These are phyloP conservation scores for Ochotona curzoniae DNA, from an alignment of 2,113 vertebrate genomes.

Conservation along the genomic window DNA sequence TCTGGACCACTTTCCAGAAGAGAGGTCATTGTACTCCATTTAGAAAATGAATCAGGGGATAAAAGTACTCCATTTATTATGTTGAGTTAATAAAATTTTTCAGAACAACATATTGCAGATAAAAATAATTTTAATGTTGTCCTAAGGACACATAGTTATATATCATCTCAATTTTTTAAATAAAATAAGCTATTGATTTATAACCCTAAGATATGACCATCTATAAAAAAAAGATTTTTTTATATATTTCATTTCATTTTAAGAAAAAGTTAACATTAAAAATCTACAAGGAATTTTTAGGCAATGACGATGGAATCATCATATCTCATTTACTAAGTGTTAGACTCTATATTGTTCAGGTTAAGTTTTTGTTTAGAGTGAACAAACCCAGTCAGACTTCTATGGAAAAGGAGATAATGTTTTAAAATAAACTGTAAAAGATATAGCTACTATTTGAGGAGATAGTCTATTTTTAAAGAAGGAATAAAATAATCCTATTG, in stretches of 20 bases:
- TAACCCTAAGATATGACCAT: background rate
- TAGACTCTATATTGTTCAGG: background rate
- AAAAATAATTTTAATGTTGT: background rate
- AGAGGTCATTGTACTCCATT: conserved; percentile 56
- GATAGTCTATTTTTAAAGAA: background rate
- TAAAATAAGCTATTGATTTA: background rate
- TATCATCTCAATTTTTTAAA: conserved; percentile 28
- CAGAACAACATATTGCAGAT: conserved; percentile 3
- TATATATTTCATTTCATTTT: background rate
- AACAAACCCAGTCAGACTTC: background rate
- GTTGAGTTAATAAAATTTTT: conserved; percentile 55
- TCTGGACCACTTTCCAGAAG: conserved; percentile 61
- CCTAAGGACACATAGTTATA: background rate
- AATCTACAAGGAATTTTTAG: background rate
- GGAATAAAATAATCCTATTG: background rate
- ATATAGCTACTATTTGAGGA: background rate
- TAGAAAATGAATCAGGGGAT: conserved; percentile 62
- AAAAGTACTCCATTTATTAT: conserved; percentile 37
- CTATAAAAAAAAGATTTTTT: background rate
- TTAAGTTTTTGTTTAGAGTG: background rate
- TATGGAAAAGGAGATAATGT: background rate
- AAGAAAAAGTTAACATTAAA: background rate
- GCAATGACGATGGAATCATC: background rate
- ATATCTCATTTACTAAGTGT: background rate
- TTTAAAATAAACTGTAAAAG: background rate